Base-by-base conservation (phyloP, 1,140 invertebrate genomes). In the Aphaenogaster floridana region DNA sequence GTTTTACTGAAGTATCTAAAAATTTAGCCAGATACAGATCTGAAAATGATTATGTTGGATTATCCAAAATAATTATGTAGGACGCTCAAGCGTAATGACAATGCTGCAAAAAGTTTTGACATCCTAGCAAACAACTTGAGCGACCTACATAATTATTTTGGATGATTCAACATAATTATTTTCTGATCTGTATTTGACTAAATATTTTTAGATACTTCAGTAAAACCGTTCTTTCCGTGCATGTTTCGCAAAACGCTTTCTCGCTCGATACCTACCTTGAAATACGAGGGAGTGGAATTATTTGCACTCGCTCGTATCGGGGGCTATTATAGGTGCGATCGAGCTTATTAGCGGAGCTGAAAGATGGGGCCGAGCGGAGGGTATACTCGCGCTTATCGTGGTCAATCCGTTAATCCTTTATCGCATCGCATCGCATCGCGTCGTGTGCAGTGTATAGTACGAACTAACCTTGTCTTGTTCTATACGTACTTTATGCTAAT, bases 221-320 rank as follows among this genome's bases (percentile, higher is more conserved):
- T 0, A 28, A 28, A 28, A 28, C 21, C 21, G 21, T 28, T 28
- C 21, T 28, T 28, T 28, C 21, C 21, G 21, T 28, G 21, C 21
- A 28, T 28, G 2, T 48, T 50, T 57, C 13, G 72, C 72, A 5
- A 3, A 11, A 17, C 6, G 3, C 7, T 72, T 72, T 9, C 52
- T n/a, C 39, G 57, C 15, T 42, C 52, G 34, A 6, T 21, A 9
- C 36, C 54, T 28, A 17, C 3, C 48, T 28, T 69, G 48, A 80
- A 42, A 52, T 80, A 66, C 34, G 36, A 52, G 8, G 48, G 36
- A 57, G 42, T 39, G 63, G 39, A 80, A 69, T 80, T 68, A 80
- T 54, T 80, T 68, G n/a, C 63, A 54, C 13, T 15, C 15, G 42
- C 45, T n/a, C 17, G n/a, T 8, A 61, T 77, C 48, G 28, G 15